Evolutionary conservation across 1,140 invertebrate genomes (phyloP).

Genomic region (Oreohelix idahoensis): DNA sequence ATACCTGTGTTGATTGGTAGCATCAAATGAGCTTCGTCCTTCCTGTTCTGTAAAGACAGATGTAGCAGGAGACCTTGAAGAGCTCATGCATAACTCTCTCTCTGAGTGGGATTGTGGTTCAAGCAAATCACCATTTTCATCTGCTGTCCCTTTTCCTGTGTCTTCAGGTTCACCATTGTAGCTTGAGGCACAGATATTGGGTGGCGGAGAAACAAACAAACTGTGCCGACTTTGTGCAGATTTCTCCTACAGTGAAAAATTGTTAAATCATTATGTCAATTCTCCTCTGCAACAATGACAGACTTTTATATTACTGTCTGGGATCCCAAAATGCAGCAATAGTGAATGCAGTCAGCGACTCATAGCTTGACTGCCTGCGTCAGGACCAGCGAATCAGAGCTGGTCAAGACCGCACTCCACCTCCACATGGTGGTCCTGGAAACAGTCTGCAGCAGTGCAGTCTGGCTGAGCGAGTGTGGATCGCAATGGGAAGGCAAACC

Average conservation of each 20-base stretch:
- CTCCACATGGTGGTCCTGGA: too few species aligned
- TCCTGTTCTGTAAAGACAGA: not conserved
- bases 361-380: too few species aligned
- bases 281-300: too few species aligned
- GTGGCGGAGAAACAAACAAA: conserved; percentile 10
- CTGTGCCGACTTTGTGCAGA: conserved; percentile 14
- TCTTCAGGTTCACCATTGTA: conserved; percentile 36
- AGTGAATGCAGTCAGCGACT: too few species aligned
- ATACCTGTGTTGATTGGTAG: not conserved
- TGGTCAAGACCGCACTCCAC: too few species aligned
- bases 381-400: too few species aligned
- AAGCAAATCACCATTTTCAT: not conserved
- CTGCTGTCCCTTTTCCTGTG: conserved; percentile 27
- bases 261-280: not conserved
- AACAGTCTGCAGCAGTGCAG: too few species aligned
- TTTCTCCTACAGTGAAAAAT: not conserved
- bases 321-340: too few species aligned
- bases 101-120: not conserved
- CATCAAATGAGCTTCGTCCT: not conserved
- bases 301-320: too few species aligned
- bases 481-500: too few species aligned
- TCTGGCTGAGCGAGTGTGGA: too few species aligned
- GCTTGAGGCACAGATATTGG: conserved; percentile 19
- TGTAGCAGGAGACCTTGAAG: not conserved
- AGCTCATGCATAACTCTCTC: not conserved